Evolutionary conservation across 2,888 invertebrate species (phyloP).

Genomic region (Oegoconia quadripuncta): DNA sequence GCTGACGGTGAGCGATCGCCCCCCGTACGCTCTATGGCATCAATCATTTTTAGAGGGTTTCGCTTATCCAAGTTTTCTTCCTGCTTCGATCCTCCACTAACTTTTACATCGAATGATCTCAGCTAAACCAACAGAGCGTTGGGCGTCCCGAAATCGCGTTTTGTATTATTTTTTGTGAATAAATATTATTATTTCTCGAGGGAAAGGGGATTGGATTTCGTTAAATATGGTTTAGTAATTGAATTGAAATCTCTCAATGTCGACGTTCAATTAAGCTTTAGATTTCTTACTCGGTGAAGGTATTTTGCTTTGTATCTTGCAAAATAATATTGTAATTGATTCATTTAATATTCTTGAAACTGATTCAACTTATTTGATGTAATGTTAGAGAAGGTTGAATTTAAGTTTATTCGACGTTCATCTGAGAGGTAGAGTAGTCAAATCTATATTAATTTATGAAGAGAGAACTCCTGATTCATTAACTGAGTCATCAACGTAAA

Average conservation of each 20-base stretch:
- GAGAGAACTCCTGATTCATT: no score
- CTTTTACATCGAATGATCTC: constrained; percentile 76
- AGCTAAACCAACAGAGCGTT: constrained; percentile 73
- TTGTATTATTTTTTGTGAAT: constrained; percentile 79
- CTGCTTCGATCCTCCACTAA: constrained; percentile 64
- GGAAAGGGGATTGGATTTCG: constrained; percentile 79
- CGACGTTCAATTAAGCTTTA: constrained; percentile 77
- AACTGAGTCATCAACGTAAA: no score
- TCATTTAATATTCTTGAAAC: constrained; percentile 37
- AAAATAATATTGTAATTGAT: constrained; percentile 62
- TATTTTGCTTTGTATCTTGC: constrained; percentile 67
- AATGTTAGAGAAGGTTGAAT: no score
- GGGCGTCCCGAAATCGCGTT: constrained; percentile 61
- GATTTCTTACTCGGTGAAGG: constrained; percentile 66
- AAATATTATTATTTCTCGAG: constrained; percentile 77
- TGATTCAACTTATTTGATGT: no score
- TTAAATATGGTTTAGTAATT: constrained; percentile 80
- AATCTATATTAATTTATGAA: no score
- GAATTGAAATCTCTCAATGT: constrained; percentile 80
- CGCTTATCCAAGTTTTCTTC: constrained; percentile 77
- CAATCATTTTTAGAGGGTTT: constrained; percentile 80
- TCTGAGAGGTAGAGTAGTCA: no score
- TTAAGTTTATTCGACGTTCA: no score
- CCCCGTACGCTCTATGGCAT: constrained; percentile 57
- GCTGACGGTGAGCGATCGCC: constrained; percentile 53